Evolutionary conservation across 2,797 vertebrate genomes (phyloP), one percentile per base, ranked within the genome.

Genomic region (Sebastes reedi): DNA sequence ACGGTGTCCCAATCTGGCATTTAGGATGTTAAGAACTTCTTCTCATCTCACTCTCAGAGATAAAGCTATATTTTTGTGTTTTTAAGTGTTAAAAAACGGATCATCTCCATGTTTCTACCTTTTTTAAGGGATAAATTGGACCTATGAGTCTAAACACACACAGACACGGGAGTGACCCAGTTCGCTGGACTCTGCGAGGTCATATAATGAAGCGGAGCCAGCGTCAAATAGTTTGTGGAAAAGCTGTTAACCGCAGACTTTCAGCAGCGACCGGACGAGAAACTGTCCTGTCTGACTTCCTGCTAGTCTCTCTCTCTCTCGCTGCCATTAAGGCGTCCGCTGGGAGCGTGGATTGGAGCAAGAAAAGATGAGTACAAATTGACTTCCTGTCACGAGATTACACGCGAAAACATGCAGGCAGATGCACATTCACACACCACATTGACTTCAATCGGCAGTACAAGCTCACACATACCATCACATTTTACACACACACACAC

Each of bases 301-400:
- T 24, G 61, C 68, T 32, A 9, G 8, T 20, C 64, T 11, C 8
- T 18, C 64, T 29, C 24, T 24, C 36, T 42, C 66, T 32, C 29
- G 13, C 32, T 22, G 2, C 8, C 68, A 75, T 74, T 71, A 73
- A 42, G 42, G 70, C 68, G 3, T 79, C 80, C 6, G 25, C 69
- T n/a, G 70, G 75, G 85, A 80, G 22, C 1, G 16, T 12, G n/a
- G 42, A 79, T 3, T 25, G 69, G 9, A 58, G 24, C n/a, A 3
- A 72, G 46, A 46, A 50, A 52, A 60, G 84, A 79, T 30, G 69
- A 77, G 65, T n/a, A 67, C 76, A 76, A 74, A 81, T 58, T 69
- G 76, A 81, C 54, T 85, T 83, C 69, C 73, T 71, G 84, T 81
- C 66, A 70, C 52, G 24, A 50, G 25, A 77, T 29, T 16, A 66